Evolutionary conservation across 2,113 vertebrate species (phyloP).

Genomic region (Toxotes chatareus): DNA sequence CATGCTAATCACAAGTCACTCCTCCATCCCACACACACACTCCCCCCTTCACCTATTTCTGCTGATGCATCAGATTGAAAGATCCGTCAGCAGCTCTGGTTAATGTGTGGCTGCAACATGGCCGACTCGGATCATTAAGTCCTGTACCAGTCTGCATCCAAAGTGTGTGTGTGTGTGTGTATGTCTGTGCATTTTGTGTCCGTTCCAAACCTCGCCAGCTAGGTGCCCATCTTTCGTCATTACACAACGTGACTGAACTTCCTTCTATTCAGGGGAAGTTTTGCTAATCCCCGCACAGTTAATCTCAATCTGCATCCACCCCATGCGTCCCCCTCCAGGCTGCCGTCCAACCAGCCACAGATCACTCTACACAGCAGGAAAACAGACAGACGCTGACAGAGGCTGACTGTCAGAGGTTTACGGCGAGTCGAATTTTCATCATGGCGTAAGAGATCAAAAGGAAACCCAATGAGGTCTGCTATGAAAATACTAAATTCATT

Average conservation of each 20-base stretch:
- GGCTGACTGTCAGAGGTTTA: background rate
- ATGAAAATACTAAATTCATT: background rate
- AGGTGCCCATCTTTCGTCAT: background rate
- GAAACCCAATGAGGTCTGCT: background rate
- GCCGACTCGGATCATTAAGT: conserved; percentile 49
- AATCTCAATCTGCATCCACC: conserved; percentile 60
- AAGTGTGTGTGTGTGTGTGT: background rate
- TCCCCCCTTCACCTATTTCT: conserved; percentile 27
- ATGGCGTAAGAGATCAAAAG: background rate
- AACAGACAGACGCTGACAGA: conserved; percentile 8
- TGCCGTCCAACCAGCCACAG: conserved; percentile 43
- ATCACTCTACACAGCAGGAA: conserved; percentile 38
- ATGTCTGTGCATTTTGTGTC: conserved; percentile 12
- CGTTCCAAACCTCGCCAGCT: background rate
- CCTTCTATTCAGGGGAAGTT: conserved; percentile 36
- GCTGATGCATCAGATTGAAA: conserved; percentile 74
- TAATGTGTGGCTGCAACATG: conserved; percentile 70
- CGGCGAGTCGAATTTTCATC: background rate
- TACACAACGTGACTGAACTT: conserved; percentile 31
- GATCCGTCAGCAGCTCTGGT: conserved; percentile 54
- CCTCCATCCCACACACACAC: conserved; percentile 7
- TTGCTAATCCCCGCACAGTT: conserved; percentile 57
- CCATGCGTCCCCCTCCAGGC: conserved; percentile 19
- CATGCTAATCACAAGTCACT: background rate
- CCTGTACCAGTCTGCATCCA: conserved; percentile 11